Base-by-base conservation (phyloP, 2,797 vertebrate species). In the Sebastes iracundus region DNA sequence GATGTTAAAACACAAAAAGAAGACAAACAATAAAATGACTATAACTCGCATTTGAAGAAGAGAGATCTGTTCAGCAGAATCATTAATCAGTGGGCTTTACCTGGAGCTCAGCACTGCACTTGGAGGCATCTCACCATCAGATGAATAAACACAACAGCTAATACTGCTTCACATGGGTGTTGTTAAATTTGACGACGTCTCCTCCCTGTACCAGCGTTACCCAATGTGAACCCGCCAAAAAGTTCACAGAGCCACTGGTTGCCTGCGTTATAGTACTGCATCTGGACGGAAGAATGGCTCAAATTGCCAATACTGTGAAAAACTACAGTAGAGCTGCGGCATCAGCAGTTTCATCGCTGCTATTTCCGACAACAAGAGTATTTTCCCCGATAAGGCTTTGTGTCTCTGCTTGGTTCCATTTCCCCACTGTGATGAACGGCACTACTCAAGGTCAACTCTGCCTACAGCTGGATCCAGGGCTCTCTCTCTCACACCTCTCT, bases 341-440 rank as follows among this genome's bases (percentile, higher is more conserved):
- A 87, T 95, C 95, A 95, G 94, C 95, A 94, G 65, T 94, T 95
- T 95, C 73, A 82, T 85, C 72, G 55, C 66, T 73, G 89, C 89
- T 93, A 80, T 94, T 94, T 93, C 85, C 72, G 86, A 92, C 92
- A 93, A 94, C 88, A 87, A 69, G 77, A 91, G 82, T 75, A 89
- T 94, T 94, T 94, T 91, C 88, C 87, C 87, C 60, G 76, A 90
- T 88, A 85, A 91, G 86, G 77, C 84, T 90, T 80, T 89, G 87
- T 90, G 87, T 90, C 80, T 90, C 85, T 73, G 80, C 86, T 90
- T 90, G 86, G 79, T 83, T 86, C 49, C 78, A 60, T 87, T 82
- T 82, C 53, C 87, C 80, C 70, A 82, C 80, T 84, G 87, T 65
- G 77, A 88, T 86, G 83, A 87, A 79, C 52, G 27, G 56, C 4